Evolutionary conservation across 37 sponge, comb jelly and placozoan genomes (phyloP).

Genomic region (Eunapius fragilis): DNA sequence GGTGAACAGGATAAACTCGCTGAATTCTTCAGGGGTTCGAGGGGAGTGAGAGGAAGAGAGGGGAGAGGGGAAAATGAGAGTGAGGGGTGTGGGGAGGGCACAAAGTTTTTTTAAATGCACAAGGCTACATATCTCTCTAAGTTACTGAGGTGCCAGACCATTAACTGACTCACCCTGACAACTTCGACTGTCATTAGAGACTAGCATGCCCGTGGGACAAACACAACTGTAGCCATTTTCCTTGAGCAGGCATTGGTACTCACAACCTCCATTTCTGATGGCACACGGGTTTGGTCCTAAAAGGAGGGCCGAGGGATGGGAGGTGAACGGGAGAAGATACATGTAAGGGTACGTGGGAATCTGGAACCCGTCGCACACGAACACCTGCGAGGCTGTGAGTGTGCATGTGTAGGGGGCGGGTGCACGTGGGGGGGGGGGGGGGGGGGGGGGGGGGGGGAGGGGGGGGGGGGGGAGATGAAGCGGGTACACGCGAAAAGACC

Average conservation of each 20-base stretch:
- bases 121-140: neutral
- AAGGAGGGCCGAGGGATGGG: neutral
- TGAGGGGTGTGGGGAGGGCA: neutral
- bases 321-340: neutral
- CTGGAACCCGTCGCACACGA: no score
- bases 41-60: neutral
- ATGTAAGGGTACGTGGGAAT: no score
- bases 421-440: neutral
- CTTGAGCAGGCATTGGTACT: constrained; percentile 56
- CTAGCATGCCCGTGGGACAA: constrained; percentile 57
- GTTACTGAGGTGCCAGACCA: neutral
- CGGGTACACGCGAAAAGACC: no score
- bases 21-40: constrained; percentile 18
- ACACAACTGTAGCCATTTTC: constrained; percentile 51
- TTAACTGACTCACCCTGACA: constrained; percentile 53
- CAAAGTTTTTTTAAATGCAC: neutral
- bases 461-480: no score
- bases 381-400: no score
- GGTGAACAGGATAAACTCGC: constrained; percentile 31
- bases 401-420: no score
- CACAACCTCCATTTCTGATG: constrained; percentile 65
- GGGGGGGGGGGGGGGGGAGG: neutral
- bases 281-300: constrained; percentile 53
- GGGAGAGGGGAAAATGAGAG: neutral
- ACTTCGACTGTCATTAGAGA: constrained; percentile 10